phyloP scores from a whole-genome alignment of 2,888 invertebrate species.

The Yponomeuta cagnagella region DNA sequence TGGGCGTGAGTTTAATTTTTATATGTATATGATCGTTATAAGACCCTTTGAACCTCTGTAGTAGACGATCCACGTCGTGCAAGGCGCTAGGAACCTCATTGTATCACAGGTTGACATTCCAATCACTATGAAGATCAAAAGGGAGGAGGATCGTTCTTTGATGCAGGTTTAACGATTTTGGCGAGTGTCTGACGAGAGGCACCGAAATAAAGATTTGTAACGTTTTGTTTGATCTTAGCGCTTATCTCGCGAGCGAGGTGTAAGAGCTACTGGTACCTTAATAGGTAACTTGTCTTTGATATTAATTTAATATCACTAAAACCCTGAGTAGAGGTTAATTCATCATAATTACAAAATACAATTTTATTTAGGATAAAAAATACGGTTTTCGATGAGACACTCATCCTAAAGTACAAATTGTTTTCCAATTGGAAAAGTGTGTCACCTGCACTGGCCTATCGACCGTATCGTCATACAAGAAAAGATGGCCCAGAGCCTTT shows the following conservation, averaged over 20 bases:
- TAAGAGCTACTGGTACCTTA: not conserved
- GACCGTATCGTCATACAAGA: no score
- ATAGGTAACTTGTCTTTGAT: not conserved
- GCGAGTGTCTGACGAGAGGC: not conserved
- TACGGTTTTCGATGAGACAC: no score
- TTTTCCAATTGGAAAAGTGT: no score
- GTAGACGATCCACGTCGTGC: not conserved
- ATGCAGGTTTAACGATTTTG: not conserved
- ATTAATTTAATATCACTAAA: not conserved
- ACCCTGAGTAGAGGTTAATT: not conserved
- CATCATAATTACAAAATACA: no score
- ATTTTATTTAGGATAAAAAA: no score
- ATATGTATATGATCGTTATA: not conserved
- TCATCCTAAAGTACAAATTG: no score
- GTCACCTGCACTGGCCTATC: no score
- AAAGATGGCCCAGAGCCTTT: no score
- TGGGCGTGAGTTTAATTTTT: no score
- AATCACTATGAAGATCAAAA: not conserved
- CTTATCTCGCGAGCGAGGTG: not conserved
- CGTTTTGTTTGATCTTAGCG: not conserved
- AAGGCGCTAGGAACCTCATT: not conserved
- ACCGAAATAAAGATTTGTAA: not conserved
- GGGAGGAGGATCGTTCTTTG: not conserved
- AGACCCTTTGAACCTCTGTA: not conserved
- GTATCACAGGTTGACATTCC: not conserved